Conservation (phyloP, 35 echinoderm and acorn worm genomes). For the Ptychodera flava region DNA sequence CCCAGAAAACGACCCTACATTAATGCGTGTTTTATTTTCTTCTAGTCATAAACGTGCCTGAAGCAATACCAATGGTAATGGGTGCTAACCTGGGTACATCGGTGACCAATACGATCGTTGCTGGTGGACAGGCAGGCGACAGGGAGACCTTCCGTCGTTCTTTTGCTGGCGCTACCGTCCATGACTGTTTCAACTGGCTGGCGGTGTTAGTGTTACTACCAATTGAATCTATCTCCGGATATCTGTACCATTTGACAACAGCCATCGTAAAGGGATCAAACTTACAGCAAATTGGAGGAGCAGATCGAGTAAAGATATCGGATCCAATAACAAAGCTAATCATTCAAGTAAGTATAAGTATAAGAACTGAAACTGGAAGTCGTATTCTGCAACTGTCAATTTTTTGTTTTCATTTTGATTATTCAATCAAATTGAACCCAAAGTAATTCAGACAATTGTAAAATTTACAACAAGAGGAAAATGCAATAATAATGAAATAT, state of each 20-base stretch:
- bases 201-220: slow-evolving; percentile 73
- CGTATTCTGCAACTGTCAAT: no score
- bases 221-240: slow-evolving; percentile 38
- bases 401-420: no score
- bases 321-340: slow-evolving; percentile 58
- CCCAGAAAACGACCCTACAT: no score
- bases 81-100: no score
- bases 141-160: slow-evolving; percentile 52
- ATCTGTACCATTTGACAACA: slow-evolving; percentile 42
- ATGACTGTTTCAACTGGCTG: slow-evolving; percentile 88
- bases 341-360: slow-evolving; percentile 82
- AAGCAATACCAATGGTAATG: slow-evolving; percentile 64
- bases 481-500: no score
- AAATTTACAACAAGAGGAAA: no score
- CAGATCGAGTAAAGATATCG: slow-evolving; percentile 69
- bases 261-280: slow-evolving; percentile 30
- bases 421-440: no score
- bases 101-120: slow-evolving; percentile 78
- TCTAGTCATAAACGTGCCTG: slow-evolving; percentile 49
- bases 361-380: no score
- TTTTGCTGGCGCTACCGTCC: slow-evolving; percentile 70
- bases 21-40: slow-evolving; percentile 10
- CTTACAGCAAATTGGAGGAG: slow-evolving; percentile 52
- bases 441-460: no score
- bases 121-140: slow-evolving; percentile 41